These are phyloP conservation scores for Heliangelus exortis DNA, from an alignment of 2,797 vertebrate species.

Conservation along the genomic window DNA sequence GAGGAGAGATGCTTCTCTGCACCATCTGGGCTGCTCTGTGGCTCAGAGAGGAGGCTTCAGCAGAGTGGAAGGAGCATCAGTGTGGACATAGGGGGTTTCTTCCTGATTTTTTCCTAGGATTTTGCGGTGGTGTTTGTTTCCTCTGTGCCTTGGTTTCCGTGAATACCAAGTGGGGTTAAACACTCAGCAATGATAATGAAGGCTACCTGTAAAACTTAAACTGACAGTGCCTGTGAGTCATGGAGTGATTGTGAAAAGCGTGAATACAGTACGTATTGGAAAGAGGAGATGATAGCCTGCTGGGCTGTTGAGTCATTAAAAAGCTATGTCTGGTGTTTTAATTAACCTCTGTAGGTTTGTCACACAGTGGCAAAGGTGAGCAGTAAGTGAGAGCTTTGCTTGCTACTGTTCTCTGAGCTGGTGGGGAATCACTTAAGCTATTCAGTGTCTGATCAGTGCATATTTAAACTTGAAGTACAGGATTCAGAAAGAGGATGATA, in stretches of 20 bases:
- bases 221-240: conserved; percentile 13
- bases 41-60: not conserved
- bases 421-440: not conserved
- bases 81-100: not conserved
- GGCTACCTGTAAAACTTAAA: not conserved
- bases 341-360: conserved; percentile 29
- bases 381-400: not conserved
- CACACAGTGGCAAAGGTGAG: not conserved
- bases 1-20: not conserved
- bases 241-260: conserved; percentile 26
- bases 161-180: not conserved
- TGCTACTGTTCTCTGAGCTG: not conserved
- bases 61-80: not conserved
- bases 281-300: not conserved
- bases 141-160: not conserved
- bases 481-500: not conserved
- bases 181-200: not conserved
- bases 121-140: not conserved
- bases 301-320: conserved; percentile 39
- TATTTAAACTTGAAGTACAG: not conserved
- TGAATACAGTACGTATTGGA: not conserved
- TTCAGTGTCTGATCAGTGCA: not conserved
- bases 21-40: not conserved
- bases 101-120: fast-evolving
- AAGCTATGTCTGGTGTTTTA: conserved; percentile 20